These are phyloP conservation scores for Microcebus murinus DNA, from an alignment of 2,113 vertebrate species.

Conservation along the genomic window DNA sequence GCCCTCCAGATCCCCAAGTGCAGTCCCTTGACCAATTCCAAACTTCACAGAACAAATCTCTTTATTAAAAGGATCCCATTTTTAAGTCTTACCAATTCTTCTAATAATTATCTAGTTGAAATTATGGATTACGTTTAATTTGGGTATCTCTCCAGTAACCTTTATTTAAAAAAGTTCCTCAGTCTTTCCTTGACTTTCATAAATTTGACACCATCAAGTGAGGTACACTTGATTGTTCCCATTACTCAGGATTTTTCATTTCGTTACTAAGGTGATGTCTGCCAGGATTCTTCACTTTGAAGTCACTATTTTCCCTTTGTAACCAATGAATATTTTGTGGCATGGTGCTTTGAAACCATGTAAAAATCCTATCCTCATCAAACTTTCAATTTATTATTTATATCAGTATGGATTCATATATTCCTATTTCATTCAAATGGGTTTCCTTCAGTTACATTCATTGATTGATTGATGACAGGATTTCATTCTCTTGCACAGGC, in stretches of 20 bases:
- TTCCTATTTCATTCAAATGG: background rate
- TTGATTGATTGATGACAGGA: too few species aligned
- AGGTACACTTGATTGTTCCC: background rate
- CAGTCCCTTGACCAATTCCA: too few species aligned
- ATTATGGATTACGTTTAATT: background rate
- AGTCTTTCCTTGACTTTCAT: background rate
- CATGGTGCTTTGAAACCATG: background rate
- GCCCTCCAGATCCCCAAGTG: too few species aligned
- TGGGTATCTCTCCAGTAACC: background rate
- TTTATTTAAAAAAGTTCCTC: background rate
- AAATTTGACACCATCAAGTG: background rate
- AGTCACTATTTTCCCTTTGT: conserved; percentile 13
- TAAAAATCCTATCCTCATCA: background rate
- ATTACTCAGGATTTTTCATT: background rate
- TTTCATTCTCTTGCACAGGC: too few species aligned
- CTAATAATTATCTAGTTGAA: background rate
- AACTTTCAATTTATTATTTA: background rate
- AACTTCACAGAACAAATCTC: too few species aligned
- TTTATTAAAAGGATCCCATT: too few species aligned
- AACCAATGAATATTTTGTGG: background rate
- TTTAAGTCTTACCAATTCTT: background rate
- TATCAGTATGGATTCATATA: background rate
- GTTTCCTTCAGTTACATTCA: background rate
- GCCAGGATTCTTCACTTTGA: background rate
- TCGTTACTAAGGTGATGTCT: background rate